phyloP scores from a whole-genome alignment of 35 echinoderm and acorn worm genomes.

The Lytechinus pictus region DNA sequence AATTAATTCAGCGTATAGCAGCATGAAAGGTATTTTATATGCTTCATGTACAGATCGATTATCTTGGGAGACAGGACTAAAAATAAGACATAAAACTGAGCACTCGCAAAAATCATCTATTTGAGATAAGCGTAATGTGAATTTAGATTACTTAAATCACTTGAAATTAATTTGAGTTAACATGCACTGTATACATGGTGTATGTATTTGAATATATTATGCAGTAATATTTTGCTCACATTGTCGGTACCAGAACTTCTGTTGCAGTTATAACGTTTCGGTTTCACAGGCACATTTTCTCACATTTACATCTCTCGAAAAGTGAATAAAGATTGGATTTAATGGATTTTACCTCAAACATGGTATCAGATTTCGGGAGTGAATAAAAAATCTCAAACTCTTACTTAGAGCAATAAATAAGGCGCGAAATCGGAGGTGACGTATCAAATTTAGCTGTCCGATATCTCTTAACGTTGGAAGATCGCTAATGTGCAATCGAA shows the following conservation, averaged over 20 bases:
- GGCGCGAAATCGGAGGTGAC: not conserved
- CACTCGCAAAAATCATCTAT: too few species aligned
- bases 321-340: not conserved
- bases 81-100: too few species aligned
- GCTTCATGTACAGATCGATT: too few species aligned
- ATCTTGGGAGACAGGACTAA: too few species aligned
- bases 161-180: too few species aligned
- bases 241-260: not conserved
- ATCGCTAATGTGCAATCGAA: slow-evolving; percentile 40
- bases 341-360: not conserved
- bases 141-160: too few species aligned
- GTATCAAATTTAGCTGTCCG: slow-evolving; percentile 37
- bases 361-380: not conserved
- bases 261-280: not conserved
- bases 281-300: not conserved
- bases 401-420: not conserved
- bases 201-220: too few species aligned
- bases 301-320: not conserved
- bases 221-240: too few species aligned
- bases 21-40: too few species aligned
- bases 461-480: not conserved
- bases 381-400: not conserved
- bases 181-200: too few species aligned
- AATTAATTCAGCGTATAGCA: too few species aligned
- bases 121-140: too few species aligned